Evolutionary conservation across 2,113 vertebrate species (phyloP).

Genomic region (Gasterosteus nipponicus): DNA sequence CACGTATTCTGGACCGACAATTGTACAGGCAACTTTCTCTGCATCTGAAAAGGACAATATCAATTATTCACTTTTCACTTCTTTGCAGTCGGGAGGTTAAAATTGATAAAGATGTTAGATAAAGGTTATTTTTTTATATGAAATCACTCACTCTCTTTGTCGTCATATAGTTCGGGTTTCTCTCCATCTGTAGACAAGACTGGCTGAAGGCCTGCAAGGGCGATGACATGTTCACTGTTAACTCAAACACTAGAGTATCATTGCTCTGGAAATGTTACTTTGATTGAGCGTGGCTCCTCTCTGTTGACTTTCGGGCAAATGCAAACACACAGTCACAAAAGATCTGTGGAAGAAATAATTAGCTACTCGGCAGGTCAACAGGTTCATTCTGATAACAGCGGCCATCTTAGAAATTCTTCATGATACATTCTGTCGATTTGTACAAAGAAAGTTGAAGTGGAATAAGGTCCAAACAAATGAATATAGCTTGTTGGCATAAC

Average conservation of each 20-base stretch:
- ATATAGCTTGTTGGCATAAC: background rate
- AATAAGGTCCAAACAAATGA: background rate
- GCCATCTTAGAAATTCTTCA: background rate
- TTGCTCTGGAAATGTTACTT: background rate
- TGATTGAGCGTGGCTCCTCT: background rate
- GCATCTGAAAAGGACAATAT: constrained; percentile 40
- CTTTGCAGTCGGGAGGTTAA: background rate
- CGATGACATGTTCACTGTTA: background rate
- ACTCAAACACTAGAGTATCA: background rate
- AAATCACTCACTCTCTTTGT: background rate
- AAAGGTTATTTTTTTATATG: background rate
- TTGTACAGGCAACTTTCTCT: background rate
- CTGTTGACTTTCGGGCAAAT: background rate
- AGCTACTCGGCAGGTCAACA: background rate
- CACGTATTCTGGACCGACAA: constrained; percentile 51
- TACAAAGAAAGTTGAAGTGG: background rate
- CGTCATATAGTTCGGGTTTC: background rate
- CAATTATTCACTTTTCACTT: background rate
- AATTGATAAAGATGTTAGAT: background rate
- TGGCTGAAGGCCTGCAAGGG: constrained; percentile 41
- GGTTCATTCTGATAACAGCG: background rate
- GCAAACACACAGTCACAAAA: background rate
- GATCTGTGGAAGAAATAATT: background rate
- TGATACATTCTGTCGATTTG: background rate
- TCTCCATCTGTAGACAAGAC: background rate